Evolutionary conservation across 2,888 invertebrate genomes (phyloP), one percentile per base, ranked within the genome.

Genomic region (Apantesis nais): DNA sequence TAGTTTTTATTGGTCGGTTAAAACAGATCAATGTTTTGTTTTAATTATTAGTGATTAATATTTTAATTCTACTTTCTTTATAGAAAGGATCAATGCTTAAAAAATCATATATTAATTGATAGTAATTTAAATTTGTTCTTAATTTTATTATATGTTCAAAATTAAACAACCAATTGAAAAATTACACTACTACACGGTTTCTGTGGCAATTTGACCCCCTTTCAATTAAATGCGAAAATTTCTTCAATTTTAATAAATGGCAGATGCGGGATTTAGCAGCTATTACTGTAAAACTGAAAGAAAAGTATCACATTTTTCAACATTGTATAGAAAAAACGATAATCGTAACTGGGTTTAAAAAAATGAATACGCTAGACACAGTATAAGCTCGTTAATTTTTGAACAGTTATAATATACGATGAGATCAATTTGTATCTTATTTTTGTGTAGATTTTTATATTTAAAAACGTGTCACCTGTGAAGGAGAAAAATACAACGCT

Each of bases 281-380:
- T 41, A 41, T 31, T 66, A 19, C 52, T 31, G 39, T 60, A 22
- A 60, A 66, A 60, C 60, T 66, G 41, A 66, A 39, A 66, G 41
- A 29, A 58, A 66, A 31, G 37, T 41, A 41, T 66, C 55, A 66
- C 39, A 58, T 7, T 11, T 66, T 66, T 66, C 55, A 55, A 66
- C 66, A 39, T 22, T 25, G 11, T 29, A 41, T 52, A n/a, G 19
- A 34, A 52, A 52, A n/a, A 11, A 52, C 31, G 48, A n/a, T 22
- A 48, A 29, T 52, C 48, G 2, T 34, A 34, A n/a, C 48, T 9
- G n/a, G 48, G 22, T 52, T 8, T n/a, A 52, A 34, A 34, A 52
- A n/a, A 52, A 22, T 11, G 9, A 8, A n/a, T 11, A n/a, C 5
- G 9, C 22, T n/a, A n/a, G 48, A 52, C 48, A 52, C 19, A n/a